These are phyloP conservation scores for Xenus cinereus DNA, from an alignment of 2,113 vertebrate species.

Conservation along the genomic window DNA sequence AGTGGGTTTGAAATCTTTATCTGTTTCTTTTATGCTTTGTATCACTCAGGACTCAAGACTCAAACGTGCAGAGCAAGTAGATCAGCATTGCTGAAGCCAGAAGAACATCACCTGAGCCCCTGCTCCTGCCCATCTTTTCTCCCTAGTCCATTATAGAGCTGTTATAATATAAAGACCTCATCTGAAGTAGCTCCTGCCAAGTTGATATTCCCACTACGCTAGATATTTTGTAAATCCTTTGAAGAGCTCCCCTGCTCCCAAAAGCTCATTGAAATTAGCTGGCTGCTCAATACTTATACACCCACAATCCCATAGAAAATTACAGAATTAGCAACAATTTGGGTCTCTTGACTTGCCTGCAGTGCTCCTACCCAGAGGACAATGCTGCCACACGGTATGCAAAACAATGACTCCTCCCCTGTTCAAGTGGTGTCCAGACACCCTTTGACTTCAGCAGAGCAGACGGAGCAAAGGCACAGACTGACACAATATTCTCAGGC, in stretches of 20 bases:
- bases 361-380: not conserved
- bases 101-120: not conserved
- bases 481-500: not conserved
- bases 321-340: not conserved
- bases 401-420: not conserved
- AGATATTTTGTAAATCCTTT: not conserved
- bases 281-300: not conserved
- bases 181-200: not conserved
- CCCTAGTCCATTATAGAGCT: not conserved
- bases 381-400: not conserved
- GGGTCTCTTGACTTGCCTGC: not conserved
- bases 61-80: accelerated
- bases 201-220: not conserved
- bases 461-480: not conserved
- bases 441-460: accelerated
- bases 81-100: not conserved
- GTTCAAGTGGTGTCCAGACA: not conserved
- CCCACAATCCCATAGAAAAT: not conserved
- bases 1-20: not conserved
- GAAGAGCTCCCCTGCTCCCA: not conserved
- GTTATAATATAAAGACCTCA: not conserved
- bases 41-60: not conserved
- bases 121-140: not conserved
- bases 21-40: not conserved
- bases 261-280: not conserved